Conservation (phyloP, 2,113 vertebrate genomes). For the Mystacornis crossleyi region DNA sequence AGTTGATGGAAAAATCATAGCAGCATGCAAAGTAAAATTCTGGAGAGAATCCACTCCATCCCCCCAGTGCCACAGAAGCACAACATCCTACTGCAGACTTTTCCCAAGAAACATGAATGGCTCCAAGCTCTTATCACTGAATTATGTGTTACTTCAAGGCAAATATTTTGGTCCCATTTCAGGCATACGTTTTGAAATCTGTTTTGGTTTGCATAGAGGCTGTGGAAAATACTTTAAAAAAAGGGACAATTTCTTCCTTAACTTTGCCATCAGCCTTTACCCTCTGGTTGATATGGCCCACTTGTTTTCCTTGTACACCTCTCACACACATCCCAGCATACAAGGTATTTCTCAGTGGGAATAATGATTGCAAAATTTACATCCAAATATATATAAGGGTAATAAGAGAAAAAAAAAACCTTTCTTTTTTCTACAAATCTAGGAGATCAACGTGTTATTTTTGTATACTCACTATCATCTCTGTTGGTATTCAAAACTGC, state of each 20-base stretch:
- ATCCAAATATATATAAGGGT: background rate
- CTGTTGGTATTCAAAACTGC: background rate
- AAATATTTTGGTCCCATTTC: background rate
- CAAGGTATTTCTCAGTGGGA: background rate
- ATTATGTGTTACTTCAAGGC: background rate
- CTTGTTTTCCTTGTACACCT: background rate
- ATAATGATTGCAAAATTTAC: background rate
- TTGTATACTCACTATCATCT: background rate
- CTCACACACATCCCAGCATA: background rate
- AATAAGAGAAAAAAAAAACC: background rate
- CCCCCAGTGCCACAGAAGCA: background rate
- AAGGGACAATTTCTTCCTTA: background rate
- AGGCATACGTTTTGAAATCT: background rate
- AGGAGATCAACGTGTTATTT: background rate
- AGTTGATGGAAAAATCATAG: constrained; percentile 69
- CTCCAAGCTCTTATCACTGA: background rate
- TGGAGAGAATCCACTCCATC: background rate
- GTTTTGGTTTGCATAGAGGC: background rate
- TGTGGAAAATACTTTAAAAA: background rate
- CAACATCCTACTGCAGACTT: background rate
- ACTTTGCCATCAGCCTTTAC: background rate
- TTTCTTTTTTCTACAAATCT: background rate
- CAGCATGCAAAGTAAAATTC: constrained; percentile 57
- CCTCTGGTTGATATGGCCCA: background rate
- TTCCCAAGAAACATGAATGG: background rate